phyloP scores from a whole-genome alignment of 2,888 invertebrate species.

The Agonopterix heracliana region DNA sequence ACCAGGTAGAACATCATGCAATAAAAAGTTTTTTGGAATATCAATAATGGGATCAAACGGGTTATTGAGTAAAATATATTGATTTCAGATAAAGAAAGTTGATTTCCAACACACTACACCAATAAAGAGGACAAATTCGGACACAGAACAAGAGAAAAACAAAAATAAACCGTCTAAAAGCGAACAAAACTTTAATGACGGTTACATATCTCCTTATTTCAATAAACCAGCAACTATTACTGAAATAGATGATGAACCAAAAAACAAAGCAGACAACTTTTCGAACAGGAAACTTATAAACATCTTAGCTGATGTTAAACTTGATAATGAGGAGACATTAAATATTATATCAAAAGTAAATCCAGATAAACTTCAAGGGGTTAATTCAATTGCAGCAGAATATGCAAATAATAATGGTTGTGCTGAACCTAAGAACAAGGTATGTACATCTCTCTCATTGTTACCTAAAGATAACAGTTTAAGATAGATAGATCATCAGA shows the following conservation, averaged over 20 bases:
- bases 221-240: constrained; percentile 16
- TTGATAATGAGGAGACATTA: constrained; percentile 38
- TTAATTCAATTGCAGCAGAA: constrained; percentile 31
- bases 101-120: constrained; percentile 12
- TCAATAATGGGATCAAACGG: background rate
- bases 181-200: constrained; percentile 15
- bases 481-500: too few relatives aligned
- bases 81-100: constrained; percentile 17
- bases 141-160: constrained; percentile 16
- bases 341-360: constrained; percentile 44
- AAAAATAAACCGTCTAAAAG: constrained; percentile 16
- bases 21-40: background rate
- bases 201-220: constrained; percentile 35
- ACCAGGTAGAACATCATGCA: constrained; percentile 31
- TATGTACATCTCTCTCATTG: background rate
- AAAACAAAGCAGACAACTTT: constrained; percentile 27
- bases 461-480: too few relatives aligned
- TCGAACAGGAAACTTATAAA: constrained; percentile 55
- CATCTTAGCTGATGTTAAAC: constrained; percentile 51
- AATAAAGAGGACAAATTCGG: constrained; percentile 15
- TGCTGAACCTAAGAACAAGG: background rate
- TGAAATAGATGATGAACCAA: constrained; percentile 12
- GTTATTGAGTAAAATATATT: background rate
- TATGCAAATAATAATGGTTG: background rate
- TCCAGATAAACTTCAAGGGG: constrained; percentile 32